A percentile compares a stretch with the other conserved stretches of the same genome.
phyloP scores from a whole-genome alignment of 2,797 vertebrate species.

The Coilia nasus region DNA sequence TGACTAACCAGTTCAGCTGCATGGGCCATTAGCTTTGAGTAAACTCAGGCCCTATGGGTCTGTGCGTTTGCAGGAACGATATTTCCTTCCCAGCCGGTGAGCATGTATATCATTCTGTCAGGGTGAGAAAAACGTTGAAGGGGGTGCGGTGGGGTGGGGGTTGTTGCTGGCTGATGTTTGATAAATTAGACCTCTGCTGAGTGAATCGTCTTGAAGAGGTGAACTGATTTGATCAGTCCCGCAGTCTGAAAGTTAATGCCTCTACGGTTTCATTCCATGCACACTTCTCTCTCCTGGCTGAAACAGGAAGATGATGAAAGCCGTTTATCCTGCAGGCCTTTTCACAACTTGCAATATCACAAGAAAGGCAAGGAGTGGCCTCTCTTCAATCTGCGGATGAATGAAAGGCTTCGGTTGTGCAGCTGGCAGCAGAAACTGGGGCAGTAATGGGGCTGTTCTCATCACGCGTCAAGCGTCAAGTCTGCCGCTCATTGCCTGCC shows the following conservation, averaged over 20 bases:
- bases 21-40: conserved; percentile 1
- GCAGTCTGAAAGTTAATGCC: background rate
- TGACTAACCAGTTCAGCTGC: conserved; percentile 21
- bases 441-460: background rate
- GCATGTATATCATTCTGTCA: background rate
- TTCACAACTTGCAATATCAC: background rate
- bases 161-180: no score
- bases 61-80: background rate
- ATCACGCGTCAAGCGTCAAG: background rate
- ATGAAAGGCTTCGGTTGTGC: background rate
- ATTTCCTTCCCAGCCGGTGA: background rate
- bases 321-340: background rate
- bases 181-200: background rate
- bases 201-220: background rate
- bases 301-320: background rate
- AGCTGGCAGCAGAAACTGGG: conserved; percentile 6
- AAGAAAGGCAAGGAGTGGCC: conserved; percentile 2
- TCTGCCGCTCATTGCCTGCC: background rate
- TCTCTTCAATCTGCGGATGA: background rate
- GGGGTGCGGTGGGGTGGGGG: no score
- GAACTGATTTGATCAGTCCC: background rate
- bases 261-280: background rate
- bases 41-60: background rate
- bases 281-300: background rate
- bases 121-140: background rate